Evolutionary conservation across 2,797 vertebrate species (phyloP).

Genomic region (Triplophysa bombifrons): DNA sequence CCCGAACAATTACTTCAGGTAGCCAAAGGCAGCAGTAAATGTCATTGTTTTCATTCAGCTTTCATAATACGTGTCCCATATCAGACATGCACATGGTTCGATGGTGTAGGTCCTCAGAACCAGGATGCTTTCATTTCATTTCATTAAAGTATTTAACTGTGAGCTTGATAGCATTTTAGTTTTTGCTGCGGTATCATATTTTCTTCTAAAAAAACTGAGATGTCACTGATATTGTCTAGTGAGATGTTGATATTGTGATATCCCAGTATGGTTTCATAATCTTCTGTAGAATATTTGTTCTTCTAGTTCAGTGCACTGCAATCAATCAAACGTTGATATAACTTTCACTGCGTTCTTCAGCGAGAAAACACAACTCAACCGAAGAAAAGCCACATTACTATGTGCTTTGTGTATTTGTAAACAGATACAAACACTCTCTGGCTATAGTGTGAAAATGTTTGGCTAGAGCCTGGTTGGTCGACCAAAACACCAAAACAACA

Average conservation of each 20-base stretch:
- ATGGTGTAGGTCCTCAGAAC: no score
- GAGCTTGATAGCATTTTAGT: neutral
- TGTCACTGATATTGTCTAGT: neutral
- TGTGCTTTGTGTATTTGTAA: no score
- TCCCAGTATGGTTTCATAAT: neutral
- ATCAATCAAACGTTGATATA: neutral
- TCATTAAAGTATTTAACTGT: neutral
- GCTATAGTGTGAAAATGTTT: neutral
- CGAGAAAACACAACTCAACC: neutral
- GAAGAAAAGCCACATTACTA: neutral
- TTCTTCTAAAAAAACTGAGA: neutral
- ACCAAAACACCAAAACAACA: slow-evolving; percentile 5
- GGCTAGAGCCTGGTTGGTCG: neutral
- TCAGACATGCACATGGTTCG: no score
- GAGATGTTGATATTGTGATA: neutral
- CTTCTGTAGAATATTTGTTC: neutral
- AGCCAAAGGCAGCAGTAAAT: neutral
- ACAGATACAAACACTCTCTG: slow-evolving; percentile 13
- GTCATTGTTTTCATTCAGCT: neutral
- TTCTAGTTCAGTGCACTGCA: neutral
- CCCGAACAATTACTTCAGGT: neutral
- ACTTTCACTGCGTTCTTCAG: neutral
- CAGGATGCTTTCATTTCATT: neutral
- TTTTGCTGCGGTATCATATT: no score
- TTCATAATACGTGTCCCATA: neutral